Conservation (phyloP, 1,140 invertebrate genomes). For the Marisa cornuarietis region DNA sequence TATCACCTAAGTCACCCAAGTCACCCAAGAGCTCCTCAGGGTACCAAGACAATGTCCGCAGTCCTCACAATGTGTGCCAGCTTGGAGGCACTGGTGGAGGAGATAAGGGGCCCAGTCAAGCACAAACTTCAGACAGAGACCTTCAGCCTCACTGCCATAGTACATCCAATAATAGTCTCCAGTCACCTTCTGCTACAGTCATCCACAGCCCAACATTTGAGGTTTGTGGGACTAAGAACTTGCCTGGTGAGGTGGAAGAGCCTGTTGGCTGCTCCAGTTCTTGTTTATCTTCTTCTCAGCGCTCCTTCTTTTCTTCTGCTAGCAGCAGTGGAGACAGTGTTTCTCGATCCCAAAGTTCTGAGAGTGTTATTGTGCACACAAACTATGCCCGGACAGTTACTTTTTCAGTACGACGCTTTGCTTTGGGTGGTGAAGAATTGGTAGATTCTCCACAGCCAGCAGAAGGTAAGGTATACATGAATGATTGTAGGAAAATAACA, state of each 20-base stretch:
- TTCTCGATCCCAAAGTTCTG: slow-evolving; percentile 55
- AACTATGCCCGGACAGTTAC: slow-evolving; percentile 62
- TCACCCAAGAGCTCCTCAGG: slow-evolving; percentile 33
- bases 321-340: slow-evolving; percentile 55
- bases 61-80: slow-evolving; percentile 15
- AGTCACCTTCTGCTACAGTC: slow-evolving; percentile 15
- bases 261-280: slow-evolving; percentile 18
- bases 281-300: slow-evolving; percentile 38
- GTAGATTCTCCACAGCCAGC: slow-evolving; percentile 49
- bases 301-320: slow-evolving; percentile 59
- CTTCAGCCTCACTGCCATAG: slow-evolving; percentile 3
- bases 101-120: background rate
- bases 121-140: slow-evolving; percentile 5
- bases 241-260: slow-evolving; percentile 30
- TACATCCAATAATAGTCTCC: slow-evolving; percentile 10
- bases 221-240: slow-evolving; percentile 8
- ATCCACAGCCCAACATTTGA: slow-evolving; percentile 23
- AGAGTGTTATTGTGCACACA: slow-evolving; percentile 59
- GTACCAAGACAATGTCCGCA: slow-evolving; percentile 14
- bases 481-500: no score
- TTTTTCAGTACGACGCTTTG: slow-evolving; percentile 57
- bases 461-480: slow-evolving; percentile 44
- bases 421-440: slow-evolving; percentile 41
- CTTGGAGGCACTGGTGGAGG: background rate
- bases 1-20: slow-evolving; percentile 35